Percentiles rank a stretch among this genome's conserved stretches.
These are phyloP conservation scores for Coleophora flavipennella DNA, from an alignment of 2,888 invertebrate species.

Conservation along the genomic window DNA sequence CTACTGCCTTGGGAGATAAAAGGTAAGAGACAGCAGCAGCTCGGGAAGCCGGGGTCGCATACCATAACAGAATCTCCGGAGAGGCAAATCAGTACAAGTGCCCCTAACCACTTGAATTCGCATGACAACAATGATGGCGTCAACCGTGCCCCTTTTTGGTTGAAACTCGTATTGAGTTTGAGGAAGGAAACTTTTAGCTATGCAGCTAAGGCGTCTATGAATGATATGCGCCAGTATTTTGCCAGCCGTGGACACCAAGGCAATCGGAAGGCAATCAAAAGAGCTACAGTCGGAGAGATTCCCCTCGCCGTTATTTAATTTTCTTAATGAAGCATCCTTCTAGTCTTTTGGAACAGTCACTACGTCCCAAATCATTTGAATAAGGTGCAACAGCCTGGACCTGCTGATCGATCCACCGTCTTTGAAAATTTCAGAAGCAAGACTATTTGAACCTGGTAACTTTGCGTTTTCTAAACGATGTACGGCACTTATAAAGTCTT, in stretches of 20 bases:
- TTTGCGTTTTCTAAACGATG: slow-evolving; percentile 1
- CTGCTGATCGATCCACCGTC: slow-evolving; percentile 4
- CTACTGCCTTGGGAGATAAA: no score
- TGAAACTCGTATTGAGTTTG: no score
- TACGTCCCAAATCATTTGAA: neutral
- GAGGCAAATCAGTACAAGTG: no score
- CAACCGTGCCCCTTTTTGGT: slow-evolving; percentile 7
- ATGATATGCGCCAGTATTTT: neutral
- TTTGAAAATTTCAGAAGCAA: slow-evolving; percentile 10
- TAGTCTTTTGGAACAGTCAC: slow-evolving; percentile 6
- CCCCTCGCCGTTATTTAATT: slow-evolving; percentile 8
- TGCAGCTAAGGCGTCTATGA: no score
- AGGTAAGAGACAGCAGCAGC: no score
- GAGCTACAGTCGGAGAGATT: slow-evolving; percentile 6
- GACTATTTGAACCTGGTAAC: slow-evolving; percentile 3
- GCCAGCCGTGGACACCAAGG: neutral
- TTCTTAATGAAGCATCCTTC: slow-evolving; percentile 8
- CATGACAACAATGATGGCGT: slow-evolving; percentile 10
- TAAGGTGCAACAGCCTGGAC: neutral
- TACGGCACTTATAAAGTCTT: neutral
- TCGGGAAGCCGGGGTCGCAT: no score
- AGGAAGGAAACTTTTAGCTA: no score
- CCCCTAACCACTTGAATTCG: slow-evolving; percentile 6
- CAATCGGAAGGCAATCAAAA: slow-evolving; percentile 3
- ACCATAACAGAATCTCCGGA: no score